Evolutionary conservation across 2,797 vertebrate species (phyloP), one percentile per base, ranked within the genome.

Genomic region (Galagoides demidoff): DNA sequence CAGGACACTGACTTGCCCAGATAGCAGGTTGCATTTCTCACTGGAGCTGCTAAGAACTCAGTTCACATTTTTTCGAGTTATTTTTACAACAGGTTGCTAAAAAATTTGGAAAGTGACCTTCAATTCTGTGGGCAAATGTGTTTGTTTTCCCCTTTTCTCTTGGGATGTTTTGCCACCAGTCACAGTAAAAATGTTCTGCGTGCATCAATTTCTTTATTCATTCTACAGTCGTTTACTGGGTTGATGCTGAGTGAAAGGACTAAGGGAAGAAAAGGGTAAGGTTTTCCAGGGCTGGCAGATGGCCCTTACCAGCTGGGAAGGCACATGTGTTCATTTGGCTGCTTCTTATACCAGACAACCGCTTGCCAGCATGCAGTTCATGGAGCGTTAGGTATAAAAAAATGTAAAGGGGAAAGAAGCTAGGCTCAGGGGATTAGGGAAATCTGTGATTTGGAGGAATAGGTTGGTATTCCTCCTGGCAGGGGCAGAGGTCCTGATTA

Each of bases 131-230:
- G 63, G 49, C 43, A 64, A 87, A 78, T 14, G 31, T 85, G 31
- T n/a, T 19, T 93, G 9, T 59, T 39, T 64, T 25, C 25, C 13
- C 20, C 49, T 85, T 57, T 94, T 79, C 68, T 93, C 66, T 85
- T 57, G 78, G 68, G 52, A 61, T 89, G 19, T 89, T 74, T 92
- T 45, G 27, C 57, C 31, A 77, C 16, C 37, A 52, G 86, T 85
- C 34, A 52, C 16, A 86, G 92, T 86, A 93, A 94, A 96, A 88
- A 68, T 27, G 90, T 63, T 55, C 45, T 73, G 74, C 27, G 25
- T 87, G 92, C 57, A 59, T 71, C 59, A 5, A 37, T 84, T 71
- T 27, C 19, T 39, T 55, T 39, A 70, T 39, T 94, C n/a, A 74
- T 88, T 92, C 70, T 37, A 45, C 19, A 59, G 57, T 20, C 13